phyloP scores from a whole-genome alignment of 2,113 vertebrate species.

The Marmota flaviventris region DNA sequence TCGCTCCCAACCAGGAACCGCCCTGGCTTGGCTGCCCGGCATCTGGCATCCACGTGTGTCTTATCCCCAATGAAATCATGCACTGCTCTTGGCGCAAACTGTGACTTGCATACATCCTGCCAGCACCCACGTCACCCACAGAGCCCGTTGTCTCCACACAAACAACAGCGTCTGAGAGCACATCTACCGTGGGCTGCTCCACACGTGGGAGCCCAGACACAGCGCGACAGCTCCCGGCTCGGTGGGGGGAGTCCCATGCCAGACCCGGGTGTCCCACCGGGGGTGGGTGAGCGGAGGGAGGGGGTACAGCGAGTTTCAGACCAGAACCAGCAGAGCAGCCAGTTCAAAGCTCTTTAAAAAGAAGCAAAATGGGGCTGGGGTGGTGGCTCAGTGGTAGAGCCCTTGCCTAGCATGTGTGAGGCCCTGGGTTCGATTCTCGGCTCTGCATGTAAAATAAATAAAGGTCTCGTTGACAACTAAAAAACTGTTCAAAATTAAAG shows the following conservation, averaged over 20 bases:
- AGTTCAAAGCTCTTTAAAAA: not conserved
- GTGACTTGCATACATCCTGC: constrained; percentile 76
- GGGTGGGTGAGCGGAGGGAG: not conserved
- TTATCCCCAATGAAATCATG: constrained; percentile 61
- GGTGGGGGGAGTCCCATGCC: not conserved
- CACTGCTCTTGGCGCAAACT: not conserved
- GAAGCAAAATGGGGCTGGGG: not conserved
- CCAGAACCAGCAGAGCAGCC: not conserved
- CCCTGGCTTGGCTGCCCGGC: constrained; percentile 29
- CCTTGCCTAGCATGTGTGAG: no score
- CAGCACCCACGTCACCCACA: not conserved
- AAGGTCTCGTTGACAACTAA: no score
- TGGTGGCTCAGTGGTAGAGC: no score
- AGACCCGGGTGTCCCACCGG: not conserved
- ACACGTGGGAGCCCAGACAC: constrained; percentile 3
- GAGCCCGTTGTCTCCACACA: constrained; percentile 9
- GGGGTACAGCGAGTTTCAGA: not conserved
- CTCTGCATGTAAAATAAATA: no score
- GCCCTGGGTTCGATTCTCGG: no score
- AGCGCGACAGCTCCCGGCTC: not conserved
- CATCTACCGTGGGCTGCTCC: not conserved
- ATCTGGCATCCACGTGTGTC: constrained; percentile 76
- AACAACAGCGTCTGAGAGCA: constrained; percentile 48
- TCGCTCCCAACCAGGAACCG: not conserved
- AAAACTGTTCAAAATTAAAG: no score